phyloP scores from a whole-genome alignment of 1,140 invertebrate genomes.

The Drosophila baimaii region DNA sequence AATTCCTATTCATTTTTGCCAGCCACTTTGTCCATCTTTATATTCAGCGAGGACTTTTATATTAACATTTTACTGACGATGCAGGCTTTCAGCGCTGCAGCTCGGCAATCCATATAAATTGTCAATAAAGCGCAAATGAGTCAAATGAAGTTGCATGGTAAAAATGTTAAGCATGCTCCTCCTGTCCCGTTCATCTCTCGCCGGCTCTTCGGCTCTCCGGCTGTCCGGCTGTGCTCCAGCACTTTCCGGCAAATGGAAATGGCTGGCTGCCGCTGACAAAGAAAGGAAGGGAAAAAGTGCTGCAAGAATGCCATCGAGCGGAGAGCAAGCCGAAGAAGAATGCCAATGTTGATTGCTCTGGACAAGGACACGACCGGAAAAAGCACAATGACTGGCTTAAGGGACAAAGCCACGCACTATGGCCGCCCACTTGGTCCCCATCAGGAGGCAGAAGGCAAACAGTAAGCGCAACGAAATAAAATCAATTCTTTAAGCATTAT shows the following conservation, averaged over 20 bases:
- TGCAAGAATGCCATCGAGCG: conserved; percentile 18
- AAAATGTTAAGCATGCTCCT: conserved; percentile 52
- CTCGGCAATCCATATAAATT: conserved; percentile 53
- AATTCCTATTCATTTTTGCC: conserved; percentile 37
- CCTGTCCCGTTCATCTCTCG: neutral
- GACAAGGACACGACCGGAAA: conserved; percentile 43
- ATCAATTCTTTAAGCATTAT: conserved; percentile 25
- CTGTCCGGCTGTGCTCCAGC: neutral
- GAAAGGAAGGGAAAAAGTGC: conserved; percentile 13
- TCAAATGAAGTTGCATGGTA: conserved; percentile 47
- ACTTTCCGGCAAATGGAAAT: conserved; percentile 45
- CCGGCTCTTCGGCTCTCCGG: neutral
- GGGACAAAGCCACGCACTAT: conserved; percentile 28
- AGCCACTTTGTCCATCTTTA: conserved; percentile 37
- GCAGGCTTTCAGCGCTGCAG: conserved; percentile 8
- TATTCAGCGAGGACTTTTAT: conserved; percentile 30
- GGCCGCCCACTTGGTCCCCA: neutral
- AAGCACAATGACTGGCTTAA: conserved; percentile 39
- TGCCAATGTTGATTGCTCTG: conserved; percentile 55
- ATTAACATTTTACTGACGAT: conserved; percentile 32
- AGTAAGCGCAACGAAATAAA: conserved; percentile 11
- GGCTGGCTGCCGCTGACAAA: conserved; percentile 18
- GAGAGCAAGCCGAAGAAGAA: conserved; percentile 45
- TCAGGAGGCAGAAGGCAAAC: neutral
- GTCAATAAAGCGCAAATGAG: conserved; percentile 57